Percentiles rank a stretch among this genome's conserved stretches.
Conservation (phyloP, 2,113 vertebrate genomes). For the Xiphophorus couchianus region DNA sequence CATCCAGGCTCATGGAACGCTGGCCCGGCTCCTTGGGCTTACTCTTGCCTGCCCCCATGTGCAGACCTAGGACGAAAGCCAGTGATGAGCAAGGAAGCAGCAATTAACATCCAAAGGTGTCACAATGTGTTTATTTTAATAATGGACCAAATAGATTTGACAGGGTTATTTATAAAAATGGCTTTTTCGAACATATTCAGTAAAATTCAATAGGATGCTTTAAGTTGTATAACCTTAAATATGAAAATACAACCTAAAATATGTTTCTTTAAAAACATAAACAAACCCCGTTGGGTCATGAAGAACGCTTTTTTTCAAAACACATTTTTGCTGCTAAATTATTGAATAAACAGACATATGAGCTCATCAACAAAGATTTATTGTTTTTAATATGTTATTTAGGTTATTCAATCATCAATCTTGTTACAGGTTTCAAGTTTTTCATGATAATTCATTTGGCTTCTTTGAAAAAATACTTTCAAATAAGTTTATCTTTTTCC, state of each 20-base stretch:
- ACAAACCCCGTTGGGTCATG: neutral
- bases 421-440: no score
- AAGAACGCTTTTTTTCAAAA: neutral
- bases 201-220: neutral
- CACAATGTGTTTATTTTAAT: neutral
- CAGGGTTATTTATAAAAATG: neutral
- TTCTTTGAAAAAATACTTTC: no score
- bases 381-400: no score
- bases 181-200: neutral
- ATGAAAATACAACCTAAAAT: neutral
- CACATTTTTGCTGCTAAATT: no score
- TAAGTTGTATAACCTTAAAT: neutral
- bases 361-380: no score
- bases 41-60: conserved; percentile 96
- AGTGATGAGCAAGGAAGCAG: conserved; percentile 28
- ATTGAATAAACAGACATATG: no score
- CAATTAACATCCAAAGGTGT: conserved; percentile 1
- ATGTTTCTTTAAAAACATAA: neutral
- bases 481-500: no score
- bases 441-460: no score
- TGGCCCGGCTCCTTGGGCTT: conserved; percentile 93
- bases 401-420: no score
- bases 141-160: no score
- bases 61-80: conserved; percentile 67
- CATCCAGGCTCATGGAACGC: conserved; percentile 93